Percentiles rank a stretch among this genome's conserved stretches.
phyloP scores from a whole-genome alignment of 2,888 invertebrate genomes.

The Andrena bicolor region DNA sequence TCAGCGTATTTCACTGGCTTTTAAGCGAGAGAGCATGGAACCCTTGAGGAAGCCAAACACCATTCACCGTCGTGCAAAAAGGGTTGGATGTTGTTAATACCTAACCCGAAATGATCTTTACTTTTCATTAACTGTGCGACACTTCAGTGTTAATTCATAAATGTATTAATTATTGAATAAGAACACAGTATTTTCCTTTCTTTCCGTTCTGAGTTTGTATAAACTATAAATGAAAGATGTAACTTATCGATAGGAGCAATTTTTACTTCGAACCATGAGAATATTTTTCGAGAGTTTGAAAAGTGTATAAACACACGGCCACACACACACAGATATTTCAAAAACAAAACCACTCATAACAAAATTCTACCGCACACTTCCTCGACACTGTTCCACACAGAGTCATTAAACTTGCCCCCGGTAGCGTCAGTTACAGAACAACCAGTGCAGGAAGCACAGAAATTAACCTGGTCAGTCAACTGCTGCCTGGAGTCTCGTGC shows the following conservation, averaged over 20 bases:
- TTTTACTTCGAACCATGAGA: no score
- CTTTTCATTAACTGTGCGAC: neutral
- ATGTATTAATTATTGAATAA: neutral
- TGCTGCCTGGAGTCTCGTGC: neutral
- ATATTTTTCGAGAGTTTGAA: no score
- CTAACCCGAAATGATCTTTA: neutral
- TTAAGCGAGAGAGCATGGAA: neutral
- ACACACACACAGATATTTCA: no score
- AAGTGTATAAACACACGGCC: no score
- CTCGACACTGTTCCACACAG: no score
- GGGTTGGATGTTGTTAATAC: neutral
- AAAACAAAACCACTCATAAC: no score
- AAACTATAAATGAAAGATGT: no score
- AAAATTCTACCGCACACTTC: no score
- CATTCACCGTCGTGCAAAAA: neutral
- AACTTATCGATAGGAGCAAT: no score
- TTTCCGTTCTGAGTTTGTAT: no score
- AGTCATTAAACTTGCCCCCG: neutral
- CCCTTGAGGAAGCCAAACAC: neutral
- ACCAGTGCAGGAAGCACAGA: neutral
- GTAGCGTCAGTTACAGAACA: no score
- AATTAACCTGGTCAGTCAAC: neutral
- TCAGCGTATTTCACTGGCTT: constrained; percentile 1
- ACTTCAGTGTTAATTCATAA: neutral
- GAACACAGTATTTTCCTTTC: no score